These are phyloP conservation scores for Sorex fumeus DNA, from an alignment of 2,113 vertebrate species.

Conservation along the genomic window DNA sequence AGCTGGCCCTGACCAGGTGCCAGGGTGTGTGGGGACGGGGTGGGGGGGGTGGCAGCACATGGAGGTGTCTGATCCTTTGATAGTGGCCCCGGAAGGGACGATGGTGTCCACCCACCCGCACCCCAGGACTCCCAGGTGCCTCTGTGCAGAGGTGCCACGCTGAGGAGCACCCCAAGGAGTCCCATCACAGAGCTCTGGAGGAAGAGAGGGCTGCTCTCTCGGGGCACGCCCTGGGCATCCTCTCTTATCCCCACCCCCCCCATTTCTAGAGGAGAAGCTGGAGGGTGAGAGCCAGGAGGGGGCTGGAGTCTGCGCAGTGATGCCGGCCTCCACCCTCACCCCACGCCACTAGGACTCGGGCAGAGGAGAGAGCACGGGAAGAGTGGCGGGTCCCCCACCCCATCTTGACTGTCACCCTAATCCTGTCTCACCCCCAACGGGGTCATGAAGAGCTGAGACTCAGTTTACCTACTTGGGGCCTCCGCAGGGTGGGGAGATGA, in stretches of 20 bases:
- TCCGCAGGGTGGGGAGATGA: background rate
- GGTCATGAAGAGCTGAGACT: background rate
- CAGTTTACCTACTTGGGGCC: background rate
- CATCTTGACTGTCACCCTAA: background rate
- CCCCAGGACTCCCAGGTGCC: background rate
- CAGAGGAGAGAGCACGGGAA: background rate
- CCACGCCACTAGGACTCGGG: background rate
- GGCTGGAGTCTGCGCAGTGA: background rate
- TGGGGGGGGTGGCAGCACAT: background rate
- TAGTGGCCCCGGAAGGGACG: background rate
- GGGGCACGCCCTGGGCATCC: background rate
- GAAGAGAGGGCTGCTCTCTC: background rate
- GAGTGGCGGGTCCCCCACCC: background rate
- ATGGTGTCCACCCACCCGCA: background rate
- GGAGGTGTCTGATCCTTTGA: background rate
- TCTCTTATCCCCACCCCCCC: too few species aligned
- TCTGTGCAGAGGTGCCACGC: background rate
- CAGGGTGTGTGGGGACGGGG: background rate
- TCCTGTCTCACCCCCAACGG: background rate
- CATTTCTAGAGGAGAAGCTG: background rate
- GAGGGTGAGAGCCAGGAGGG: background rate
- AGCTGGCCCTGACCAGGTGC: background rate
- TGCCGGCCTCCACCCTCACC: background rate
- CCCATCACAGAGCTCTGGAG: background rate
- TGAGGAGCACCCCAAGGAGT: background rate